A percentile compares a stretch with the other conserved stretches of the same genome.
Conservation (phyloP, 2,888 invertebrate species). For the Psylliodes chrysocephalus region DNA sequence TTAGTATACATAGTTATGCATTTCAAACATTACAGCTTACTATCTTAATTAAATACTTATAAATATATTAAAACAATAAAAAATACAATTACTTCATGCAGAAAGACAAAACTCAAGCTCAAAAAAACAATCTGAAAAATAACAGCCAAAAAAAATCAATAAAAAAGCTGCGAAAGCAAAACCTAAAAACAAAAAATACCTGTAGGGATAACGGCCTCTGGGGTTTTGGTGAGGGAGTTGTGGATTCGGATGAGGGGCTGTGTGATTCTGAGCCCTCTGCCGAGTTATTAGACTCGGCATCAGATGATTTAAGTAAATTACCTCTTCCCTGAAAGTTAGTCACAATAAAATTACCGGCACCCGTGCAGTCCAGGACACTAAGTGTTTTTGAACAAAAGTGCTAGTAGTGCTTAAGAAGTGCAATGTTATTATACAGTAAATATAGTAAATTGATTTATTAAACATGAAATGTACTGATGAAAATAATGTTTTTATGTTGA, state of each 20-base stretch:
- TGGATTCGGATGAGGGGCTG: constrained; percentile 59
- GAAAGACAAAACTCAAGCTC: constrained; percentile 29
- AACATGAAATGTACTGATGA: no score
- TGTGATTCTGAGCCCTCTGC: constrained; percentile 59
- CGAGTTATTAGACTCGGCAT: constrained; percentile 51
- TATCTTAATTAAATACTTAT: no score
- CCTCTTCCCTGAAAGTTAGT: constrained; percentile 65
- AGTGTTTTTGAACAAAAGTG: constrained; percentile 16
- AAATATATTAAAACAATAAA: no score
- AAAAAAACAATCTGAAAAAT: constrained; percentile 16
- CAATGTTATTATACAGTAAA: constrained; percentile 7
- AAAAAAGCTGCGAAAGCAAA: constrained; percentile 34
- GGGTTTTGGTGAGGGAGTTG: constrained; percentile 64
- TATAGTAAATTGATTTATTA: no score
- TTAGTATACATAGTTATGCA: no score
- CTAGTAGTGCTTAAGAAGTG: constrained; percentile 22
- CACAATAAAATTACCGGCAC: constrained; percentile 50
- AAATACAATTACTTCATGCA: constrained; percentile 6
- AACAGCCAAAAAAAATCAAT: constrained; percentile 25
- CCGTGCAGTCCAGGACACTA: constrained; percentile 33
- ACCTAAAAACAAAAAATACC: constrained; percentile 62
- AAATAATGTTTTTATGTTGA: no score
- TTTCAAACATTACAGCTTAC: no score
- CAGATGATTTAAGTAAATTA: constrained; percentile 62
- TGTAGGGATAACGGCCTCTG: constrained; percentile 71